Conservation (phyloP, 2,888 invertebrate species). For the Beris morrisii region DNA sequence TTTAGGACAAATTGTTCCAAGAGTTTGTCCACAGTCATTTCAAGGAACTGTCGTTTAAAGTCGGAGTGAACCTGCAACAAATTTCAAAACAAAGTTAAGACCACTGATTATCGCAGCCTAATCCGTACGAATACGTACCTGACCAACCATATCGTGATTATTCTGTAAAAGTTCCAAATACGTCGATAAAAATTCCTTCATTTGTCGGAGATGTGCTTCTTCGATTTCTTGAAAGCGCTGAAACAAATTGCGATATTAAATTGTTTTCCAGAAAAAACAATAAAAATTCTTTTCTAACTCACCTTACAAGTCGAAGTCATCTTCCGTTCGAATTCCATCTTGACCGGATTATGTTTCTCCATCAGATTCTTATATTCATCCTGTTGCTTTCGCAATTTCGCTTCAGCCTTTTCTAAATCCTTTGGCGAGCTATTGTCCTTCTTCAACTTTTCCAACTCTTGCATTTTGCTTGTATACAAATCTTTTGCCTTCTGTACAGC, state of each 20-base stretch:
- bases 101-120: not conserved
- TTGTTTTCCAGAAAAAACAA: not conserved
- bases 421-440: conserved; percentile 79
- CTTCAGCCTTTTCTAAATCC: conserved; percentile 91
- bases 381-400: conserved; percentile 88
- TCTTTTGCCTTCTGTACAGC: conserved; percentile 92
- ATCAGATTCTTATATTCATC: conserved; percentile 91
- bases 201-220: conserved; percentile 87
- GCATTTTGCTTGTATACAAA: conserved; percentile 80
- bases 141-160: conserved; percentile 88
- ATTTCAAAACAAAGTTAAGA: conserved; percentile 32
- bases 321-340: conserved; percentile 93
- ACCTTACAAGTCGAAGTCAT: conserved; percentile 91
- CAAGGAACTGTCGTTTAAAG: conserved; percentile 87
- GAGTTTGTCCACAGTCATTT: conserved; percentile 89
- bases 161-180: conserved; percentile 86
- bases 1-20: conserved; percentile 88
- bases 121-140: conserved; percentile 55
- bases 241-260: conserved; percentile 39
- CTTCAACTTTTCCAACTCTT: conserved; percentile 88
- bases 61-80: conserved; percentile 78
- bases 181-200: conserved; percentile 91
- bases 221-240: conserved; percentile 93
- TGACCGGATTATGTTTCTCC: conserved; percentile 88
- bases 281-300: conserved; percentile 44